Evolutionary conservation across 1,140 invertebrate species (phyloP).

Genomic region (Aleiodes sp.): DNA sequence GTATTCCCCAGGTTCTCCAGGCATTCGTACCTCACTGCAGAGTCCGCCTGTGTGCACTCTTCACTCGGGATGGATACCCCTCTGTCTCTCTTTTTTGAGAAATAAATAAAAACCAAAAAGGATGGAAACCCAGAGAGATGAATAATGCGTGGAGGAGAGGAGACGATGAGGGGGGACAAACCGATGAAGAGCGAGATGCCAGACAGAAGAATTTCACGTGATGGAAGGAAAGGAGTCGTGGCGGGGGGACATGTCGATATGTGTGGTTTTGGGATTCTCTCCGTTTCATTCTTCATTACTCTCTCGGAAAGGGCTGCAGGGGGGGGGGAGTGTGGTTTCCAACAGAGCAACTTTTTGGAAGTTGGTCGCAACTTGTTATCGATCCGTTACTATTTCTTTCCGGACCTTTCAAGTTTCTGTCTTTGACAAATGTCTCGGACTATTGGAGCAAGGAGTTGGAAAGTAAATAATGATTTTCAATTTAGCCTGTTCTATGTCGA

Average conservation of each 20-base stretch:
- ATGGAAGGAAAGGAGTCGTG: conserved; percentile 16
- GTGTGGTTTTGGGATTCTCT: background rate
- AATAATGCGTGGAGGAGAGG: conserved; percentile 58
- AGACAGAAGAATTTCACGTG: background rate
- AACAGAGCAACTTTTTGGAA: no score
- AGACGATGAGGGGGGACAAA: conserved; percentile 21
- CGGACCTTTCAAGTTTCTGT: conserved; percentile 37
- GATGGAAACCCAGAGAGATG: conserved; percentile 49
- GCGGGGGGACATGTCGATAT: conserved; percentile 5
- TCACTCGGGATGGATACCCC: conserved; percentile 36
- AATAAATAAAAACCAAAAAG: background rate
- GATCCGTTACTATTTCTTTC: conserved; percentile 54
- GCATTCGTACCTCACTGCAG: background rate
- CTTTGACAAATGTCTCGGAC: conserved; percentile 1
- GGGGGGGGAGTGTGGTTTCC: no score
- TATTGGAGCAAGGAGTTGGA: background rate
- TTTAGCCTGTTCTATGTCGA: conserved; percentile 2
- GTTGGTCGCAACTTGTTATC: conserved; percentile 50
- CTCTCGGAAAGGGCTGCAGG: background rate
- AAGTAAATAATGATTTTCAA: background rate
- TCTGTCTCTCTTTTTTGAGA: background rate
- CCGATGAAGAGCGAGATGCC: background rate
- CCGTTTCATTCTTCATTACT: background rate
- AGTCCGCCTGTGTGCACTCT: conserved; percentile 37
- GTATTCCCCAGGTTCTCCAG: conserved; percentile 3